Evolutionary conservation across 2,113 vertebrate genomes (phyloP), one percentile per base, ranked within the genome.

Genomic region (Alligator mississippiensis): DNA sequence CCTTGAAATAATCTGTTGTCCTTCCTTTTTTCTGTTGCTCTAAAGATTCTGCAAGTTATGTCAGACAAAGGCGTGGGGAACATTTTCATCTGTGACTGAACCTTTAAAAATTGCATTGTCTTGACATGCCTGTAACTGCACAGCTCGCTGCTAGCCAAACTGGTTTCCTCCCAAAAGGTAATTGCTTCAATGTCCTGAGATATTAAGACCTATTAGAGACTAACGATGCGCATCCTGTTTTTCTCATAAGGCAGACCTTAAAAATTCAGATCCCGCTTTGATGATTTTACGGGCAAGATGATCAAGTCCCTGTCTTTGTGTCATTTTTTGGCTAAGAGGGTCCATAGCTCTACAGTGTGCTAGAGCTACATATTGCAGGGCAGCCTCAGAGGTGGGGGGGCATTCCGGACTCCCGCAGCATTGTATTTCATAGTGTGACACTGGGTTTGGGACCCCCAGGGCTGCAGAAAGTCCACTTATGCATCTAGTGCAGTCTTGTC

Each of bases 161-260:
- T 76, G 61, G 80, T 94, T 92, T 91, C 61, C 88, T 81, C 77
- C 78, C 55, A 11, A 54, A 74, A 75, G 34, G 27, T 11, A 22
- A 1, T 54, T 27, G 78, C 77, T 88, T 66, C 62, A 82, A 62
- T 87, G 83, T 87, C 77, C 10, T 16, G 38, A 61, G 66, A 89
- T 77, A 63, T 96, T 90, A 94, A 92, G 55, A 76, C 72, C 0
- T 83, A 77, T 92, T 86, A 78, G 86, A 90, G 76, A 83, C 94
- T 88, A 72, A 92, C n/a, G 84, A 17, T 79, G 66, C 82, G 25
- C 0, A 6, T 68, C 91, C 80, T 90, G 84, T 28, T 93, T 89
- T 92, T 79, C 91, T 95, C 88, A 80, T 77, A 85, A 85, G 88
- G 30, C 90, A 89, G 76, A 62, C 91, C 77, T 91, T 91, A 88